Evolutionary conservation across 37 sponge, comb jelly and placozoan species (phyloP).

Genomic region (Lycopodina hypogea): DNA sequence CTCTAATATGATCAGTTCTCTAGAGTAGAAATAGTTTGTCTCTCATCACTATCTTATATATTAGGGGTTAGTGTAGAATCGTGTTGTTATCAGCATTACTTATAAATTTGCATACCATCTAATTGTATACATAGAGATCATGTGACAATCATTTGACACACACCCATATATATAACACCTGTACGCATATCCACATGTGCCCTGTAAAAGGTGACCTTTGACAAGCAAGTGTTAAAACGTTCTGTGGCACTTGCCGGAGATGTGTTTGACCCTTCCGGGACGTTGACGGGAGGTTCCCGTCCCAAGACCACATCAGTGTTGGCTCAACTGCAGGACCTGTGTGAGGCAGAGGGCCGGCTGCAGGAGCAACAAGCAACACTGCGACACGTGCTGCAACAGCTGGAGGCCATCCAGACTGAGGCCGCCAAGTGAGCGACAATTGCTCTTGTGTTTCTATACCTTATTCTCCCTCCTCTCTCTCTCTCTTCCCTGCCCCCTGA

Average conservation of each 20-base stretch:
- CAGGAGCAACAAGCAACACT: slow-evolving; percentile 45
- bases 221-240: slow-evolving; percentile 65
- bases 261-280: slow-evolving; percentile 92
- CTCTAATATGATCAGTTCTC: too few species aligned
- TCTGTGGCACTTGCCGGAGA: slow-evolving; percentile 88
- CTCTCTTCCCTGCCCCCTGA: background rate
- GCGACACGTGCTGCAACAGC: slow-evolving; percentile 14
- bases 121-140: too few species aligned
- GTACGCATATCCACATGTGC: background rate
- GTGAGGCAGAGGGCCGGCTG: slow-evolving; percentile 31
- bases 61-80: too few species aligned
- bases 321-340: slow-evolving; percentile 44
- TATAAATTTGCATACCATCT: too few species aligned
- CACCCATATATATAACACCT: too few species aligned
- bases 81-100: too few species aligned
- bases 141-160: too few species aligned
- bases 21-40: too few species aligned
- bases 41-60: too few species aligned
- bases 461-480: background rate
- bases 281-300: slow-evolving; percentile 81
- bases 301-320: slow-evolving; percentile 57
- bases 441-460: background rate
- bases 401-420: slow-evolving; percentile 30
- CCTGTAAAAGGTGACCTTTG: slow-evolving; percentile 76
- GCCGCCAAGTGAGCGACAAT: slow-evolving; percentile 55